Percentiles rank a stretch among this genome's conserved stretches.
These are phyloP conservation scores for Nothoprocta pentlandii DNA, from an alignment of 2,113 vertebrate species.

Conservation along the genomic window DNA sequence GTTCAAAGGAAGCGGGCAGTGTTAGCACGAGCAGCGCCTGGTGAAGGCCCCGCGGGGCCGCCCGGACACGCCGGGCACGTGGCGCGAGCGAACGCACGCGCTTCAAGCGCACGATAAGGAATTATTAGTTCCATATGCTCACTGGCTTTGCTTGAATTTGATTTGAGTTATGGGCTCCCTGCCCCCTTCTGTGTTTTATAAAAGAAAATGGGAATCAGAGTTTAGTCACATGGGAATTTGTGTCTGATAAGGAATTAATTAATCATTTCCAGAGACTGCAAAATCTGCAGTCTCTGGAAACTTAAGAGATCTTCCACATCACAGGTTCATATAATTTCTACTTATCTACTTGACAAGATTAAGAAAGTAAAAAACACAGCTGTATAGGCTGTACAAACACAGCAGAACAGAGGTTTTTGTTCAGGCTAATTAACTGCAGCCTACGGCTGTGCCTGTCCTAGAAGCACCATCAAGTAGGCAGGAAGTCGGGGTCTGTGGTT, in stretches of 20 bases:
- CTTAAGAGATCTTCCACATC: not conserved
- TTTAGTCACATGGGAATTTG: not conserved
- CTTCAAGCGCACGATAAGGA: not conserved
- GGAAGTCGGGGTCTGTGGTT: not conserved
- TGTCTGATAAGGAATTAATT: not conserved
- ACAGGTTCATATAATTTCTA: not conserved
- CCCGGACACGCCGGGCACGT: too few species aligned
- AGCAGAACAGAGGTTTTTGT: not conserved
- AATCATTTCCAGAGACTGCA: not conserved
- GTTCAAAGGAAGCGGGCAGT: conserved; percentile 15
- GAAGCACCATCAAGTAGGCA: not conserved
- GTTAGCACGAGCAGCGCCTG: not conserved
- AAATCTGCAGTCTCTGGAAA: not conserved
- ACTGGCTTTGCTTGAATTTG: not conserved
- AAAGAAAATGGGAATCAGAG: not conserved
- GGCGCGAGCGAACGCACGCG: not conserved
- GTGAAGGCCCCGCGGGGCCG: too few species aligned
- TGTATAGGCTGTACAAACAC: not conserved
- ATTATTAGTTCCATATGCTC: not conserved
- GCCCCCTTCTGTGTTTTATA: not conserved
- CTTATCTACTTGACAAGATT: not conserved
- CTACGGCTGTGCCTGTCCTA: not conserved
- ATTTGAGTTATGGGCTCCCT: not conserved
- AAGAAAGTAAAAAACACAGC: not conserved
- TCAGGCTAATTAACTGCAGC: not conserved